Percentiles rank a stretch among this genome's conserved stretches.
Conservation (phyloP, 2,888 invertebrate species). For the Argyresthia albistria region DNA sequence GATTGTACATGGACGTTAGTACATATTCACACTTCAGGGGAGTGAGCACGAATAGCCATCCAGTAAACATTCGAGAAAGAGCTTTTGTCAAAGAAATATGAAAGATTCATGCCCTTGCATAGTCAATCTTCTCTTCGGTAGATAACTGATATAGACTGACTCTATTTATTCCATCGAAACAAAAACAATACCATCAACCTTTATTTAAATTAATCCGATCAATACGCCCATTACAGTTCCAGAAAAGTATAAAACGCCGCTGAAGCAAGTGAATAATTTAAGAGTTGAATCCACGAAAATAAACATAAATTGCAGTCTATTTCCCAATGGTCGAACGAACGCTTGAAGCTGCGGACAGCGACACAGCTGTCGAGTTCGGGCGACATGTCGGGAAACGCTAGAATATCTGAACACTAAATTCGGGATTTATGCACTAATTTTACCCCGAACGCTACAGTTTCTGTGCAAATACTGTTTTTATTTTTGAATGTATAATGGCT, state of each 20-base stretch:
- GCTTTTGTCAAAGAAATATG: too few relatives aligned
- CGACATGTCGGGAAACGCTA: conserved; percentile 26
- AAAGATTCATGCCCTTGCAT: too few relatives aligned
- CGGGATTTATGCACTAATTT: conserved; percentile 45
- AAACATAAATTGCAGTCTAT: conserved; percentile 28
- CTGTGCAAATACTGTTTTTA: conserved; percentile 12
- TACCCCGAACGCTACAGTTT: conserved; percentile 22
- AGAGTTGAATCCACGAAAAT: conserved; percentile 1
- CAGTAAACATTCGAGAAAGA: too few relatives aligned
- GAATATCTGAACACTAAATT: conserved; percentile 6
- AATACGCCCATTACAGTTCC: background rate
- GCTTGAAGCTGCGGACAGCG: conserved; percentile 29
- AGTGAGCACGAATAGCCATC: too few relatives aligned
- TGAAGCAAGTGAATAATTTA: conserved; percentile 2
- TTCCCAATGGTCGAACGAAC: conserved; percentile 20
- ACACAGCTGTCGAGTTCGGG: conserved; percentile 19
- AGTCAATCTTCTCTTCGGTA: too few relatives aligned
- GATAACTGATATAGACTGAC: too few relatives aligned
- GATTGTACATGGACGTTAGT: too few relatives aligned
- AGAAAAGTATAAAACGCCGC: background rate
- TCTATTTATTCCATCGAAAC: too few relatives aligned
- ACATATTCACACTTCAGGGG: too few relatives aligned
- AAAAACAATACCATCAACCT: too few relatives aligned
- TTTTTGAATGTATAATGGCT: too few relatives aligned
- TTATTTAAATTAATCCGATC: background rate